Conservation (phyloP, 2,113 vertebrate genomes). For the Dendropsophus ebraccatus region DNA sequence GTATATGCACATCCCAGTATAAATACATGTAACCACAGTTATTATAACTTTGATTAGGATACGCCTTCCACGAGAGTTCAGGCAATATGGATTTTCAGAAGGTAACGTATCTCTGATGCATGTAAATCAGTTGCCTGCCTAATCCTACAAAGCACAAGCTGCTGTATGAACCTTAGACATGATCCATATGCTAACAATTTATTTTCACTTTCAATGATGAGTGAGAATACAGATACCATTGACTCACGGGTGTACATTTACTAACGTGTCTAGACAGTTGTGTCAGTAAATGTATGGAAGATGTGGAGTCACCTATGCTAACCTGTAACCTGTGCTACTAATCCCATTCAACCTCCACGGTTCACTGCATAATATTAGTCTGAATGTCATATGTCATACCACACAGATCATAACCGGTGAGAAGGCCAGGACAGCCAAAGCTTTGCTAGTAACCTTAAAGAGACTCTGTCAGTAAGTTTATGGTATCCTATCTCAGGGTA, state of each 20-base stretch:
- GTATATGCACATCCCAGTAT: no score
- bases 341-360: not conserved
- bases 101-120: not conserved
- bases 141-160: not conserved
- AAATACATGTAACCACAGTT: not conserved
- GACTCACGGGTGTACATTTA: not conserved
- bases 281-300: not conserved
- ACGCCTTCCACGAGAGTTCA: not conserved
- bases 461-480: no score
- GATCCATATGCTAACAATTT: constrained; percentile 39
- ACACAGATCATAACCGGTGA: no score
- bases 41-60: not conserved
- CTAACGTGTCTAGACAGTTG: constrained; percentile 20
- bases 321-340: not conserved
- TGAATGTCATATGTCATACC: not conserved
- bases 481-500: no score
- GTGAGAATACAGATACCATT: not conserved
- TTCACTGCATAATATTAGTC: not conserved
- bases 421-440: no score
- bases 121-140: not conserved
- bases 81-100: not conserved
- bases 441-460: no score
- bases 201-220: not conserved
- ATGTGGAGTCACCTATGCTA: not conserved
- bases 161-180: constrained; percentile 10